phyloP scores from a whole-genome alignment of 2,888 invertebrate species.

The Pteria penguin region DNA sequence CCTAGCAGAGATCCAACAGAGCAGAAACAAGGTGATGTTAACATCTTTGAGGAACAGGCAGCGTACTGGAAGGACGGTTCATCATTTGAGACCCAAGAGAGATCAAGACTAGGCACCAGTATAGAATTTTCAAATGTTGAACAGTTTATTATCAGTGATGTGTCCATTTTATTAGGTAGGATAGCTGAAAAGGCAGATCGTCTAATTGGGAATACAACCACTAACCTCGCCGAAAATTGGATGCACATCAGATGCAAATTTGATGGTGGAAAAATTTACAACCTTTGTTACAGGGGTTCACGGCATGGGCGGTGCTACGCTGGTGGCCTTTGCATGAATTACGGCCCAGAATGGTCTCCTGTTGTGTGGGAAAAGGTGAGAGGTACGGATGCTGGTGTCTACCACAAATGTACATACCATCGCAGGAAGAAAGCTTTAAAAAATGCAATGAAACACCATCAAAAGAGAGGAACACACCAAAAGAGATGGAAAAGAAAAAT shows the following conservation, averaged over 20 bases:
- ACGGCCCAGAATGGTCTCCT: conserved; percentile 34
- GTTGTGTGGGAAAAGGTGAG: conserved; percentile 21
- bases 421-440: neutral
- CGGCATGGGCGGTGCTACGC: conserved; percentile 50
- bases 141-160: no score
- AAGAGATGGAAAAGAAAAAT: neutral
- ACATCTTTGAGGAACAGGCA: neutral
- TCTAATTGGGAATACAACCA: conserved; percentile 35
- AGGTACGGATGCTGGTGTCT: neutral
- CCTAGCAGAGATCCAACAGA: no score
- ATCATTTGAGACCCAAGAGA: no score
- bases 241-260: conserved; percentile 46
- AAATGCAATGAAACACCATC: neutral
- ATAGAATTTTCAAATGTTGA: no score
- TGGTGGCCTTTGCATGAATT: conserved; percentile 27
- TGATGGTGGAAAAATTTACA: conserved; percentile 48
- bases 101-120: no score
- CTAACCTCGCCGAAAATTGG: conserved; percentile 46
- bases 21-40: neutral
- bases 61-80: conserved; percentile 15
- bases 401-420: neutral
- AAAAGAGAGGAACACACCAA: neutral
- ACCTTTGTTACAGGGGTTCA: conserved; percentile 41
- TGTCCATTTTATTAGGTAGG: neutral
- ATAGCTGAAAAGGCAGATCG: conserved; percentile 34